These are phyloP conservation scores for Elachura formosa DNA, from an alignment of 2,113 vertebrate species.

Conservation along the genomic window DNA sequence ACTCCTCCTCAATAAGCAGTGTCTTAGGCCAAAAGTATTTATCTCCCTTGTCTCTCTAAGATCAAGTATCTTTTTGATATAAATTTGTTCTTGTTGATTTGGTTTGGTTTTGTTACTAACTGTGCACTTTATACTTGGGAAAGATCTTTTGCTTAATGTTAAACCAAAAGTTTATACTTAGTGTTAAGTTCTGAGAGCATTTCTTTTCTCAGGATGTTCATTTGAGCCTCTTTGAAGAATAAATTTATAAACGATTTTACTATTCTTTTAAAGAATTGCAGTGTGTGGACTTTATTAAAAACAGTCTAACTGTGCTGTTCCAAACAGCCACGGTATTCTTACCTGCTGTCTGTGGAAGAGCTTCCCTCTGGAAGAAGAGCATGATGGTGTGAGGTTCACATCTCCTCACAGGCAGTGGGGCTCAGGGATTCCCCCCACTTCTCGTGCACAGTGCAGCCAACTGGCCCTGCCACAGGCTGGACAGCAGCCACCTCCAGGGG, in stretches of 20 bases:
- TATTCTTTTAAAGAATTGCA: not conserved
- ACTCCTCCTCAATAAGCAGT: not conserved
- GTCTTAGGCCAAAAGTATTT: not conserved
- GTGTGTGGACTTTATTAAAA: not conserved
- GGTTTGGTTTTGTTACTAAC: not conserved
- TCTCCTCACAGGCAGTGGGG: rapidly evolving
- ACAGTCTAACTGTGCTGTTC: rapidly evolving
- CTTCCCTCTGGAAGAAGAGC: not conserved
- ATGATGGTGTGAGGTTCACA: no score
- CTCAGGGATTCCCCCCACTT: not conserved
- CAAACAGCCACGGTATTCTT: rapidly evolving
- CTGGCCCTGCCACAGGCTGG: not conserved
- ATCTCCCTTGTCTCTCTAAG: not conserved
- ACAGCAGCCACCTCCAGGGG: not conserved
- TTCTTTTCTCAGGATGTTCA: not conserved
- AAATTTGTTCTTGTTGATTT: not conserved
- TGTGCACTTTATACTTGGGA: constrained; percentile 34
- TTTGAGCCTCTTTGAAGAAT: not conserved
- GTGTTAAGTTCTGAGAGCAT: not conserved
- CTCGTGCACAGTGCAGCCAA: rapidly evolving
- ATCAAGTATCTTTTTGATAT: not conserved
- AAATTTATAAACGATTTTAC: not conserved
- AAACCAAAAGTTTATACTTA: not conserved
- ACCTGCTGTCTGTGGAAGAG: not conserved
- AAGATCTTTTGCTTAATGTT: not conserved